Evolutionary conservation across 2,113 vertebrate species (phyloP).

Genomic region (Muntiacus reevesi): DNA sequence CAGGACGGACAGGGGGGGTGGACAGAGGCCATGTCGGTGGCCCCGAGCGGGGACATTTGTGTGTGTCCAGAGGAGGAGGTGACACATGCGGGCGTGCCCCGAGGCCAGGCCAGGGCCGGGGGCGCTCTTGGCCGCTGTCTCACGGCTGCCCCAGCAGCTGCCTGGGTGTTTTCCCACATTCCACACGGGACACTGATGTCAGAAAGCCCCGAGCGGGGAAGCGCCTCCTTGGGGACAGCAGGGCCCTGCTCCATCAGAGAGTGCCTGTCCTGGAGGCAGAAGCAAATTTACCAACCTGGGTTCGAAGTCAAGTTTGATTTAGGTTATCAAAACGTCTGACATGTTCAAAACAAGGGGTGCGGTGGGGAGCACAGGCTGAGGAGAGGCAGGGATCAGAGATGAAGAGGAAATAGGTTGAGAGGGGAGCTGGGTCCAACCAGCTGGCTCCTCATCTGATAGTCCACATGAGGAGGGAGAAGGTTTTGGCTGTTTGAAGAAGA

Average conservation of each 20-base stretch:
- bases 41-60: neutral
- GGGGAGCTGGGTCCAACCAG: neutral
- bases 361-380: neutral
- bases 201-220: neutral
- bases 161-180: neutral
- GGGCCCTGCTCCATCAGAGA: neutral
- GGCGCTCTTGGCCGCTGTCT: neutral
- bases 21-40: accelerated
- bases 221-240: neutral
- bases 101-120: neutral
- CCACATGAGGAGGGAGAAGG: neutral
- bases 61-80: neutral
- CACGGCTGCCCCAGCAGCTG: neutral
- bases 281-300: neutral
- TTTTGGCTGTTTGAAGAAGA: neutral
- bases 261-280: neutral
- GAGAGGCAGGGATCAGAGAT: neutral
- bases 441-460: neutral
- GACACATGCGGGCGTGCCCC: neutral
- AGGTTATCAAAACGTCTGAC: neutral
- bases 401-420: neutral
- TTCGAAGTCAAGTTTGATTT: neutral
- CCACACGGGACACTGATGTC: neutral
- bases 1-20: too few relatives aligned
- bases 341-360: neutral